Base-by-base conservation (phyloP, 2,888 invertebrate genomes). In the Caenorhabditis japonica region DNA sequence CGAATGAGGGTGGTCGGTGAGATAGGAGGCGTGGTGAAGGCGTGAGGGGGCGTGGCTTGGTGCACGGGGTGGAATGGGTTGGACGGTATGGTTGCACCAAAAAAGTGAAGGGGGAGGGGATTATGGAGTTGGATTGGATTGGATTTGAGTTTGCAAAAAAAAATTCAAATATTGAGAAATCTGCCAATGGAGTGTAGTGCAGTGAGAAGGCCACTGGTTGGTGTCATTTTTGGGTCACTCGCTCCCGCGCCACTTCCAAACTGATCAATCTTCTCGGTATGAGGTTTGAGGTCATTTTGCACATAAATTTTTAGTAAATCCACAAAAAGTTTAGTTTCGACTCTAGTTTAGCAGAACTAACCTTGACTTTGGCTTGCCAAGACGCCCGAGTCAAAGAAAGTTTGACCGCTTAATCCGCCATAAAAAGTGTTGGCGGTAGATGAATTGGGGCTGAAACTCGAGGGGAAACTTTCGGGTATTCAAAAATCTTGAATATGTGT, bases 181-280 rank as follows among this genome's bases (percentile, higher is more conserved):
- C 30, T 30, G 30, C 56, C 43, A 15, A 7, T n/a, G 10, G n/a
- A n/a, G 19, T n/a, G 44, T 44, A 53, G 53, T 46, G 27, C 62
- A 62, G 62, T 62, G 62, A 62, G 53, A 62, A 62, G 62, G 62
- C 47, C 62, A 55, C n/a, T n/a, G n/a, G n/a, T n/a, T n/a, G n/a
- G n/a, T n/a, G 38, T 53, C 44, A 39, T 47, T 62, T 62, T 41
- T 62, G 30, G 62, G 62, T 62, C 62, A 62, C 53, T 53, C 61
- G 53, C 61, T 62, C 62, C 15, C 34, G n/a, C n/a, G n/a, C n/a
- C n/a, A n/a, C n/a, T n/a, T 44, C 43, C 51, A 62, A 62, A 62
- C 62, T 62, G 62, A 55, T 62, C n/a, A n/a, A n/a, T 52, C 38
- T 17, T 34, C 41, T 60, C 17, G 51, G 33, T 10, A 8, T 36